phyloP scores from a whole-genome alignment of 1,140 invertebrate species.

The Bombus difficillimus region DNA sequence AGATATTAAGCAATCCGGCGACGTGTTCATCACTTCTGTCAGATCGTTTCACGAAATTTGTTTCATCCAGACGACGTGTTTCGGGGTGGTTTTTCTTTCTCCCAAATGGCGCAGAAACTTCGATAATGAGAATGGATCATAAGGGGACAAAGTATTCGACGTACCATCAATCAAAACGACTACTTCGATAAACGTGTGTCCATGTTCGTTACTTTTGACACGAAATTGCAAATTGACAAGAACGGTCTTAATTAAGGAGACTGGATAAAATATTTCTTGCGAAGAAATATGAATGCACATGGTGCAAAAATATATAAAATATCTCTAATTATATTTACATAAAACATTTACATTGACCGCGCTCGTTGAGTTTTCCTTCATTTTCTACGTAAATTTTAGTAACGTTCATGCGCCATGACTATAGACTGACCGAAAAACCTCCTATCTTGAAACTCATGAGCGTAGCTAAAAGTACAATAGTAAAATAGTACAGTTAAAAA shows the following conservation, averaged over 20 bases:
- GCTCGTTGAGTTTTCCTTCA: no score
- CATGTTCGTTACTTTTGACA: neutral
- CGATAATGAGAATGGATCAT: neutral
- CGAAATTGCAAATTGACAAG: no score
- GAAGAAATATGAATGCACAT: no score
- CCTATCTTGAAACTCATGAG: neutral
- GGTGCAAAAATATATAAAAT: no score
- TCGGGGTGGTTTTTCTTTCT: neutral
- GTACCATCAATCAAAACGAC: slow-evolving; percentile 53
- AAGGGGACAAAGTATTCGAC: slow-evolving; percentile 35
- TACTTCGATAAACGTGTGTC: slow-evolving; percentile 36
- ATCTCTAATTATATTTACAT: no score
- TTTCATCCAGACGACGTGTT: neutral
- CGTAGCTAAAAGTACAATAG: neutral
- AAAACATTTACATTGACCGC: no score
- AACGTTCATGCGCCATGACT: no score
- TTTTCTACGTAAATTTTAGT: no score
- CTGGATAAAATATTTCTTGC: no score
- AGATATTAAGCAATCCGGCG: slow-evolving; percentile 4
- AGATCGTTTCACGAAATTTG: slow-evolving; percentile 43
- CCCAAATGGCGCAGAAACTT: neutral
- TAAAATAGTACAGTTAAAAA: neutral
- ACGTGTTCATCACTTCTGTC: neutral
- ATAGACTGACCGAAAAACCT: no score
- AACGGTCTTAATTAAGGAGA: no score